Conservation (phyloP, 2,113 vertebrate genomes). For the Rhynchopsitta pachyrhyncha region DNA sequence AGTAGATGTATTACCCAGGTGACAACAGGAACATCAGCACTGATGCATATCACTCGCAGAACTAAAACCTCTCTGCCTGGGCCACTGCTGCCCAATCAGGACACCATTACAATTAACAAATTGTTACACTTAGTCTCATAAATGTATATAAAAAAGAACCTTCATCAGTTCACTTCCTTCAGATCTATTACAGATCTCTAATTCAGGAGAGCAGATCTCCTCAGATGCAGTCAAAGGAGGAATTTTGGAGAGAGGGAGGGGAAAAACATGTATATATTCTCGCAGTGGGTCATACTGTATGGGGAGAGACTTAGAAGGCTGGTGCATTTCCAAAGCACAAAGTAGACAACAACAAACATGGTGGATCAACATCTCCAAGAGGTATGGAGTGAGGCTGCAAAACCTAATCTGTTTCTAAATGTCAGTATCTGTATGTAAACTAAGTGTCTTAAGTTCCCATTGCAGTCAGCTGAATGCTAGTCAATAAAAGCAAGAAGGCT, state of each 20-base stretch:
- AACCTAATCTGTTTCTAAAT: neutral
- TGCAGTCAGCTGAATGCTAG: neutral
- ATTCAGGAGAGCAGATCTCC: neutral
- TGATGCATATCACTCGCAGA: conserved; percentile 7
- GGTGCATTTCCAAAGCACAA: neutral
- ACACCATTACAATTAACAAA: neutral
- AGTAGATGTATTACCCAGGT: conserved; percentile 8
- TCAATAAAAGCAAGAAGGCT: neutral
- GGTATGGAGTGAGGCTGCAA: neutral
- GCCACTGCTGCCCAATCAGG: neutral
- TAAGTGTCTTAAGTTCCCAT: neutral
- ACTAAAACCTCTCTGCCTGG: conserved; percentile 10
- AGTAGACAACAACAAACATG: accelerated
- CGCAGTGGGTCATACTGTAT: neutral
- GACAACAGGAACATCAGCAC: conserved; percentile 28
- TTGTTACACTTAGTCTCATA: neutral
- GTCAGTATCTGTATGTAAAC: neutral
- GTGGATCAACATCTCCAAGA: neutral
- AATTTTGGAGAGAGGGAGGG: neutral
- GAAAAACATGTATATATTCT: neutral
- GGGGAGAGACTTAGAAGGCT: neutral
- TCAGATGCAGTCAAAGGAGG: neutral
- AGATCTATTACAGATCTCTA: neutral
- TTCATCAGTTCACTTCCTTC: neutral
- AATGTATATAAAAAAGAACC: neutral